Base-by-base conservation (phyloP, 2,797 vertebrate genomes). In the Macropodus opercularis region DNA sequence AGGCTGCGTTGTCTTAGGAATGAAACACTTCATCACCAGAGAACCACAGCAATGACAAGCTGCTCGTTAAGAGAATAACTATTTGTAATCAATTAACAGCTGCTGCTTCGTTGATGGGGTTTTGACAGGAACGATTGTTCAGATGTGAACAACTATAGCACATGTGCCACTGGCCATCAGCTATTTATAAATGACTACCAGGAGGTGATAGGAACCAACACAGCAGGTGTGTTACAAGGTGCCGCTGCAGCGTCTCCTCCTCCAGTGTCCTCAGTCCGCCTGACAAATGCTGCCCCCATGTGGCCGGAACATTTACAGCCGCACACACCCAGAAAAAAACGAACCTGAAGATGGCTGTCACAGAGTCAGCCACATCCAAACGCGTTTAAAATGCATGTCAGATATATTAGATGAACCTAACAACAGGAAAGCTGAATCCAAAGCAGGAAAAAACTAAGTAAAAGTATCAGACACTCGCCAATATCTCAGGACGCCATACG, bases 271-370 rank as follows among this genome's bases (percentile, higher is more conserved):
- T 48, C 3, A 21, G 15, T 54, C 51, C 22, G 6, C 17, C 61
- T 54, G 67, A 59, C 51, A 74, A 78, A 86, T 22, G 66, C 80
- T 85, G 84, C 88, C 87, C 69, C 64, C 85, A 8, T 72, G 85
- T 89, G 90, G 86, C 24, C 0, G 32, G n/a, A 31, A 40, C 19
- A 18, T 34, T 10, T 2, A 27, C 14, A 60, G 39, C 29, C 13
- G 27, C 39, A 54, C 21, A n/a, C 17, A 18, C 10, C 17, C 18
- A 52, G 14, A 26, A 14, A 10, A 4, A 29, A 11, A 8, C 27
- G 27, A 29, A 29, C 2, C 27, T 29, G 11, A 29, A 29, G 27
- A 29, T 29, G 27, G 27, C 27, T 11, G 27, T 29, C 2, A 29
- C 27, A 8, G 11, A 11, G 27, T 29, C 2, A 29, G 11, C 27